A percentile compares a stretch with the other conserved stretches of the same genome.
phyloP scores from a whole-genome alignment of 2,113 vertebrate genomes.

The Tachysurus fulvidraco region DNA sequence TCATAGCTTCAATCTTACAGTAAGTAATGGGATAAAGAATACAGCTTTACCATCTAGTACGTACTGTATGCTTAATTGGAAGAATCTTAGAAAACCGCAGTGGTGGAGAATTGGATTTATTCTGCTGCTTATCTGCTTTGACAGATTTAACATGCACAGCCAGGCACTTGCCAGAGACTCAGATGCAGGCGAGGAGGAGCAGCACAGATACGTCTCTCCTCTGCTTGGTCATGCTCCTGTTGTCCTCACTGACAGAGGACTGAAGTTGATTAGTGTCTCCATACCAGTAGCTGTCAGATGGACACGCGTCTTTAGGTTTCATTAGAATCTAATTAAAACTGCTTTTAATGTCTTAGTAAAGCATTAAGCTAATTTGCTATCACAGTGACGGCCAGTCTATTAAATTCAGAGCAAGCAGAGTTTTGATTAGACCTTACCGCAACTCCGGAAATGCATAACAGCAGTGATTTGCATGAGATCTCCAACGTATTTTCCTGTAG shows the following conservation, averaged over 20 bases:
- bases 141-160: conserved; percentile 40
- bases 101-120: conserved; percentile 52
- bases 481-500: conserved; percentile 34
- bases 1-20: conserved; percentile 45
- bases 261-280: conserved; percentile 42
- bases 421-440: conserved; percentile 40
- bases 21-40: conserved; percentile 58
- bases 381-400: conserved; percentile 29
- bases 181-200: not conserved
- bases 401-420: conserved; percentile 41
- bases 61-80: conserved; percentile 25
- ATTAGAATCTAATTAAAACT: conserved; percentile 57
- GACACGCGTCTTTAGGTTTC: conserved; percentile 49
- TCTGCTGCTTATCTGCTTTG: conserved; percentile 53
- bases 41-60: conserved; percentile 34
- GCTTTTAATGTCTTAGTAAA: conserved; percentile 52
- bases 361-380: conserved; percentile 42
- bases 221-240: conserved; percentile 36
- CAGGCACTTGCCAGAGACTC: conserved; percentile 21
- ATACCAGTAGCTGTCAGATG: conserved; percentile 38
- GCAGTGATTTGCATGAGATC: conserved; percentile 22
- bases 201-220: not conserved
- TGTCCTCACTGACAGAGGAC: conserved; percentile 27
- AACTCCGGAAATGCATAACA: conserved; percentile 16
- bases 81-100: not conserved